Evolutionary conservation across 2,888 invertebrate genomes (phyloP).

Genomic region (Tenthredo livida): DNA sequence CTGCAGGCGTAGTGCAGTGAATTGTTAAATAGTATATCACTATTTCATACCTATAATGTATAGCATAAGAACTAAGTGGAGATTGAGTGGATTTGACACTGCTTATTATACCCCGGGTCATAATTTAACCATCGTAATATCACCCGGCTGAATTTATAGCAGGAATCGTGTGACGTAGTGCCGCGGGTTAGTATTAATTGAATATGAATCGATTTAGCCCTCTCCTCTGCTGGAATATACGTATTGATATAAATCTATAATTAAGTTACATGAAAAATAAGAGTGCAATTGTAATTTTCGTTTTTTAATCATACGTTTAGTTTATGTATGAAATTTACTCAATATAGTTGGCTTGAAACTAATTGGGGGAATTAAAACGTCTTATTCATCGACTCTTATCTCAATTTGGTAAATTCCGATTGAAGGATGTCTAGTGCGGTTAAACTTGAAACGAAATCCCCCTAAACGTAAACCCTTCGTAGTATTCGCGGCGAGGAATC

Average conservation of each 20-base stretch:
- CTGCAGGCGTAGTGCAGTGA: neutral
- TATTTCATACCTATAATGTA: neutral
- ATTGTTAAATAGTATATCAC: neutral
- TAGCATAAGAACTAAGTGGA: neutral
- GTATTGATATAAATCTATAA: neutral
- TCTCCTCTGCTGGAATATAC: neutral
- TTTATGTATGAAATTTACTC: neutral
- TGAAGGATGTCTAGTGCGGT: neutral
- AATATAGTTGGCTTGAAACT: neutral
- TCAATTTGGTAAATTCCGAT: neutral
- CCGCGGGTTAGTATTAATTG: neutral
- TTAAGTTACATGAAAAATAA: neutral
- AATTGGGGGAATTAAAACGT: neutral
- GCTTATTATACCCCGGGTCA: conserved; percentile 20
- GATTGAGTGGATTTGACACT: conserved; percentile 26
- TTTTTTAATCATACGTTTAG: no score
- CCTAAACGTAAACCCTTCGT: neutral
- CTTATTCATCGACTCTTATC: neutral
- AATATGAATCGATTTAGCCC: neutral
- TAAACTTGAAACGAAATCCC: neutral
- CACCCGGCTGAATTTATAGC: conserved; percentile 11
- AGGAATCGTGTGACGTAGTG: neutral
- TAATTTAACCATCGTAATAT: conserved; percentile 37
- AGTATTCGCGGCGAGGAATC: neutral
- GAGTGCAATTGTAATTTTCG: neutral